Base-by-base conservation (phyloP, 2,888 invertebrate genomes). In the Clunio marinus region DNA sequence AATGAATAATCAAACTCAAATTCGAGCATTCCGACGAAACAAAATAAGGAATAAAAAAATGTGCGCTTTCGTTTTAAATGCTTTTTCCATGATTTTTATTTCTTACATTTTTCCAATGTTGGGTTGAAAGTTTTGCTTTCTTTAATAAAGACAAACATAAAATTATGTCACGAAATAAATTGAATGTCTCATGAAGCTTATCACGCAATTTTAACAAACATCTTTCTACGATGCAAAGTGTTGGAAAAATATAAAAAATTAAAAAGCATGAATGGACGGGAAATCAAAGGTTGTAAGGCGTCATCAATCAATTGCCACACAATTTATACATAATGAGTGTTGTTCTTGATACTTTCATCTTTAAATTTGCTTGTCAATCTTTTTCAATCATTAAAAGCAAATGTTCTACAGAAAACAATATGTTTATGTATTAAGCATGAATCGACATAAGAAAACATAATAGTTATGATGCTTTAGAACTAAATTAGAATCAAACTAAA, bases 141-240 rank as follows among this genome's bases (percentile, higher is more conserved):
- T n/a, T 45, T 45, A 3, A 15, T 45, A 3, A n/a, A 13, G 45
- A 45, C 4, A 45, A 45, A 45, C 3, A 15, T 13, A n/a, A 45
- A 45, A 45, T 7, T 45, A 5, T 45, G n/a, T 15, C 45, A 45
- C 13, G 45, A 15, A 45, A n/a, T 15, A 4, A 15, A 4, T 7
- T n/a, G 45, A 45, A 4, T 3, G 3, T 13, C 13, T 45, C 4
- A 7, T 45, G 13, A 7, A 3, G 20, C 13, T 22, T 62, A 62
- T 62, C 62, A 62, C 62, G 62, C 62, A 62, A 62, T 62, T 62
- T 62, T 62, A 62, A 62, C 62, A 41, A 2, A 58, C 7, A 8
- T 41, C 17, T 8, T 32, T 32, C 8, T 4, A 32, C 4, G 60
- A 60, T 17, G 35, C n/a, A n/a, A n/a, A n/a, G n/a, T 41, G 8